phyloP scores from a whole-genome alignment of 2,888 invertebrate species.

The Salticus scenicus region DNA sequence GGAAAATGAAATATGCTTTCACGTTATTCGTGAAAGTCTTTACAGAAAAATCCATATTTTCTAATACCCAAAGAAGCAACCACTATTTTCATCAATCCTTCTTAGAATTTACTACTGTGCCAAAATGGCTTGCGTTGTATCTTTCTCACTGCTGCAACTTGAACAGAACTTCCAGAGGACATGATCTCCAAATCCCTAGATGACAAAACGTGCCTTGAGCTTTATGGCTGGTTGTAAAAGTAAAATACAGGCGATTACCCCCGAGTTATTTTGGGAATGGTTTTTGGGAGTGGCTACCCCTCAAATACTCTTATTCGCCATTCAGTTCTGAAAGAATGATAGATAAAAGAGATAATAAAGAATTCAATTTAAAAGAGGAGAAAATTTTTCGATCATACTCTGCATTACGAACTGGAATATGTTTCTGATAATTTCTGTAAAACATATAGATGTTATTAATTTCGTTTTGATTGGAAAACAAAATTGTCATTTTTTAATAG shows the following conservation, averaged over 20 bases:
- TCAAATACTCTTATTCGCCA: not conserved
- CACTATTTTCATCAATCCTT: not conserved
- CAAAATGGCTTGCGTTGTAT: not conserved
- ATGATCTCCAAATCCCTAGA: not conserved
- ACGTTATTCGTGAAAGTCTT: no score
- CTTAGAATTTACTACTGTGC: not conserved
- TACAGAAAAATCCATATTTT: no score
- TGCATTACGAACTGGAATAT: no score
- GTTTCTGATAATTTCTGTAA: no score
- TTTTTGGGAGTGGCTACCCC: not conserved
- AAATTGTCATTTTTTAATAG: no score
- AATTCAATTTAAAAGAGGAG: not conserved
- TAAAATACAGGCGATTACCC: slow-evolving; percentile 1
- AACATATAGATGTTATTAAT: no score
- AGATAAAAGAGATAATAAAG: not conserved
- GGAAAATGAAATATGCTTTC: no score
- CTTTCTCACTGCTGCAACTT: not conserved
- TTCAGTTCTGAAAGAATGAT: not conserved
- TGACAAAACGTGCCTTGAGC: not conserved
- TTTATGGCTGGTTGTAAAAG: slow-evolving; percentile 5
- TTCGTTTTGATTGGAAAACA: no score
- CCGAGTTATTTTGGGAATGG: not conserved
- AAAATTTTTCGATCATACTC: not conserved
- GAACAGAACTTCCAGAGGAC: not conserved
- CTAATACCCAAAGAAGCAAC: no score